These are phyloP conservation scores for Magallana angulata DNA, from an alignment of 1,140 invertebrate species.

Conservation along the genomic window DNA sequence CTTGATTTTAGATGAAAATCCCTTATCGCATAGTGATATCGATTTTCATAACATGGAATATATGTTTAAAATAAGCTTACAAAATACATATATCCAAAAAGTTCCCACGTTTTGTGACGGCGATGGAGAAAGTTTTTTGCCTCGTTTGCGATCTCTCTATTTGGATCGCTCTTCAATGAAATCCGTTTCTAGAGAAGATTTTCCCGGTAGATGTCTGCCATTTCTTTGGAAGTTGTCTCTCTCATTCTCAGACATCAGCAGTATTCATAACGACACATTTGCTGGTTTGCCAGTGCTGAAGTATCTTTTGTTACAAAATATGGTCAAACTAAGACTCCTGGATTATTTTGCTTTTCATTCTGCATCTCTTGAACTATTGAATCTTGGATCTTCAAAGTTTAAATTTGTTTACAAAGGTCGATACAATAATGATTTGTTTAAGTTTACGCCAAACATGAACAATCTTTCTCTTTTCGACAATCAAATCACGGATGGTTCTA, in stretches of 20 bases:
- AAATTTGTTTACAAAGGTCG: conserved; percentile 2
- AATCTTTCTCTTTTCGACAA: background rate
- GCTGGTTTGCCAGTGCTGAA: background rate
- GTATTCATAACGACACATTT: conserved; percentile 15
- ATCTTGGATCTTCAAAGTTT: background rate
- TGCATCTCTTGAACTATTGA: background rate
- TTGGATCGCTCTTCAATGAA: background rate
- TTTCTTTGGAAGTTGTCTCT: conserved; percentile 15
- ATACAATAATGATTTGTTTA: conserved; percentile 28
- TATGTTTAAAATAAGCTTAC: conserved; percentile 7
- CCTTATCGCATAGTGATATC: background rate
- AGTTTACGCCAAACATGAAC: background rate
- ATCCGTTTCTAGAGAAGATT: background rate
- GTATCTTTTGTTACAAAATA: background rate
- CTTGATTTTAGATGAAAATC: background rate
- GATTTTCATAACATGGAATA: background rate
- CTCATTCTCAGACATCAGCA: background rate
- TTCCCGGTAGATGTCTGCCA: background rate
- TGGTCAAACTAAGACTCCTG: background rate
- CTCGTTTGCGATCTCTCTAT: conserved; percentile 1
- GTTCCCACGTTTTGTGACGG: conserved; percentile 30
- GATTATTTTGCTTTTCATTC: background rate
- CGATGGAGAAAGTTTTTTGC: conserved; percentile 2
- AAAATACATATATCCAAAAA: background rate
- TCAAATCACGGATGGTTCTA: background rate